Conservation (phyloP, 2,888 invertebrate genomes). For the Harpalus rubripes region DNA sequence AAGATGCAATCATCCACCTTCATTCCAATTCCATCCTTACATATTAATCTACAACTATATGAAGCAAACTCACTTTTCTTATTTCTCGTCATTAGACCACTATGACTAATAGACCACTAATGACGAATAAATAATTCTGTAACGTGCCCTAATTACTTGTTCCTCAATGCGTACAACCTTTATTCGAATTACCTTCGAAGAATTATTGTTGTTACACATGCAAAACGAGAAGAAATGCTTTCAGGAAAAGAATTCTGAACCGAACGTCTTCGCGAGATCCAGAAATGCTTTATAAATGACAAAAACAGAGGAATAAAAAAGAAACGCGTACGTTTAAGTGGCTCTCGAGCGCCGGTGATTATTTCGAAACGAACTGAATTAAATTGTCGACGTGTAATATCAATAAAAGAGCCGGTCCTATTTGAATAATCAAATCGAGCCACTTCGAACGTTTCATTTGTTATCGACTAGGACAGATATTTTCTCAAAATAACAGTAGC, state of each 20-base stretch:
- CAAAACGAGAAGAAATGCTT: not conserved
- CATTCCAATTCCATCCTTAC: not conserved
- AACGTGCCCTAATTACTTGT: not conserved
- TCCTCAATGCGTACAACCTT: constrained; percentile 9
- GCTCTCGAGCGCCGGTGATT: constrained; percentile 44
- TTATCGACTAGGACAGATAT: constrained; percentile 46
- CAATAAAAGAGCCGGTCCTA: constrained; percentile 61
- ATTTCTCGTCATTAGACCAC: not conserved
- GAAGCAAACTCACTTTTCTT: not conserved
- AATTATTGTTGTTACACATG: not conserved
- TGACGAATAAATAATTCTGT: not conserved
- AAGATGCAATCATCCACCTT: too few species aligned
- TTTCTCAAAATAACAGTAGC: constrained; percentile 39
- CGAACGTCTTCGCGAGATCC: constrained; percentile 8
- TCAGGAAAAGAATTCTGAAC: not conserved
- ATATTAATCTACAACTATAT: not conserved
- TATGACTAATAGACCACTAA: too few species aligned
- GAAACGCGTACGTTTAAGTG: constrained; percentile 43
- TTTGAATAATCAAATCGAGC: constrained; percentile 57
- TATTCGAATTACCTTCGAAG: constrained; percentile 6
- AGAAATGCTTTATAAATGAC: constrained; percentile 30
- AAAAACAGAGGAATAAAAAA: constrained; percentile 41
- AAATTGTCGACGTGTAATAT: constrained; percentile 62
- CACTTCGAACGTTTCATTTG: constrained; percentile 52
- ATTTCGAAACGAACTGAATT: constrained; percentile 60